These are phyloP conservation scores for Sinelater perroti DNA, from an alignment of 2,888 invertebrate species.

Conservation along the genomic window DNA sequence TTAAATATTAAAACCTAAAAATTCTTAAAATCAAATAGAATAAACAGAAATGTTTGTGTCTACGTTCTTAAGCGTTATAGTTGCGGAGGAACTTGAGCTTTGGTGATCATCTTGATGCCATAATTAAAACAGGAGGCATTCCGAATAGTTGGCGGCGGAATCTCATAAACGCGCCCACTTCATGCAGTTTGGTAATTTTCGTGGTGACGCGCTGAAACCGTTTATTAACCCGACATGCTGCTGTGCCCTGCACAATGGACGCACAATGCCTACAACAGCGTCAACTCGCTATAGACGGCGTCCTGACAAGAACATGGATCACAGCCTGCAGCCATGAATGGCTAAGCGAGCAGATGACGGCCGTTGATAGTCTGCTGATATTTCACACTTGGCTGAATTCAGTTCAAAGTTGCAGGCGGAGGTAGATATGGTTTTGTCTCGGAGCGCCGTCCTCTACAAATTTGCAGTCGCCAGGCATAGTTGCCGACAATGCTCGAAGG, in stretches of 20 bases:
- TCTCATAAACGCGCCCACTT: background rate
- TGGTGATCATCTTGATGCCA: no score
- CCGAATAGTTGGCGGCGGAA: slow-evolving; percentile 1
- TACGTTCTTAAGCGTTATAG: no score
- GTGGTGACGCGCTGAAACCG: background rate
- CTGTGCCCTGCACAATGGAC: background rate
- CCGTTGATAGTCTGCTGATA: slow-evolving; percentile 21
- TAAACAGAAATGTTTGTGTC: no score
- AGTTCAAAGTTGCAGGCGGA: slow-evolving; percentile 10
- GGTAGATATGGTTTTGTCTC: slow-evolving; percentile 15
- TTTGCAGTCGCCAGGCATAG: slow-evolving; percentile 3
- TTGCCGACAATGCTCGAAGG: no score
- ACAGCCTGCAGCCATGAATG: slow-evolving; percentile 14
- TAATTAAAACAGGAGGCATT: no score
- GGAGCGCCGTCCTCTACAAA: background rate
- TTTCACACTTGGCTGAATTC: slow-evolving; percentile 13
- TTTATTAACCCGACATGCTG: background rate
- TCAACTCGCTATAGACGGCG: slow-evolving; percentile 4
- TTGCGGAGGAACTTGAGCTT: no score
- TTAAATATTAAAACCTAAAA: no score
- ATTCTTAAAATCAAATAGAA: no score
- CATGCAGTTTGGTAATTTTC: background rate
- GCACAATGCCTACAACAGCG: slow-evolving; percentile 4
- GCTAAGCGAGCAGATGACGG: slow-evolving; percentile 21
- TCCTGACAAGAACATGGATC: slow-evolving; percentile 14